A percentile compares a stretch with the other conserved stretches of the same genome.
Evolutionary conservation across 2,113 vertebrate species (phyloP).

Genomic region (Petaurus breviceps): DNA sequence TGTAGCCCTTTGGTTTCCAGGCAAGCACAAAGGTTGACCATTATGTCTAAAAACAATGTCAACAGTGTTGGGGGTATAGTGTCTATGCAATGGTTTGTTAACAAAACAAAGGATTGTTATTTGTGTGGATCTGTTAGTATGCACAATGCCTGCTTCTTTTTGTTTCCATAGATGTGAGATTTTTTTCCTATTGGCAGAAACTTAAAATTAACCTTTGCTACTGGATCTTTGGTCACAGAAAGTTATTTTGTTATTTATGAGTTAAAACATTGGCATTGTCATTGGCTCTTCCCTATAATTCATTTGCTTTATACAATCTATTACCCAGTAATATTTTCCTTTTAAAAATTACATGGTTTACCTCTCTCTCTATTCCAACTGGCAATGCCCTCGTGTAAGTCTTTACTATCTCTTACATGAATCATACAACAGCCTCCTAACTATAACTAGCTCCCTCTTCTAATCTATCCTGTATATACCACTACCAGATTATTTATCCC

Average conservation of each 20-base stretch:
- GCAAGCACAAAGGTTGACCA: constrained; percentile 59
- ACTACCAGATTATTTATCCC: background rate
- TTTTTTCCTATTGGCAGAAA: constrained; percentile 70
- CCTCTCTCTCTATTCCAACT: background rate
- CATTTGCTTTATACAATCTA: background rate
- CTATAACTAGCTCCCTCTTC: background rate
- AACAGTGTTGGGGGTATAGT: constrained; percentile 53
- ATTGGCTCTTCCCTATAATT: background rate
- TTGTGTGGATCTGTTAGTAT: constrained; percentile 50
- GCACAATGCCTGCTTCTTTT: constrained; percentile 63
- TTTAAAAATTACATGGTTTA: background rate
- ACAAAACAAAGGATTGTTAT: constrained; percentile 64
- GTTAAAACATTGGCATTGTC: background rate
- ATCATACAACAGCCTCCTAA: background rate
- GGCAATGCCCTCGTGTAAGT: background rate
- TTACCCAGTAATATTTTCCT: background rate
- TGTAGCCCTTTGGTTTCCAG: constrained; percentile 55
- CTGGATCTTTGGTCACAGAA: constrained; percentile 61
- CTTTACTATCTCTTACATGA: background rate
- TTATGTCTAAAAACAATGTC: constrained; percentile 61
- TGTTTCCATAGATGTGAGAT: constrained; percentile 69
- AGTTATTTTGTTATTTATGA: constrained; percentile 62
- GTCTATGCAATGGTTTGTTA: constrained; percentile 62
- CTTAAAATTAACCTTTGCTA: constrained; percentile 35
- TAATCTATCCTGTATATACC: background rate